Conservation (phyloP, 1,140 invertebrate species). For the Agrilus planipennis region DNA sequence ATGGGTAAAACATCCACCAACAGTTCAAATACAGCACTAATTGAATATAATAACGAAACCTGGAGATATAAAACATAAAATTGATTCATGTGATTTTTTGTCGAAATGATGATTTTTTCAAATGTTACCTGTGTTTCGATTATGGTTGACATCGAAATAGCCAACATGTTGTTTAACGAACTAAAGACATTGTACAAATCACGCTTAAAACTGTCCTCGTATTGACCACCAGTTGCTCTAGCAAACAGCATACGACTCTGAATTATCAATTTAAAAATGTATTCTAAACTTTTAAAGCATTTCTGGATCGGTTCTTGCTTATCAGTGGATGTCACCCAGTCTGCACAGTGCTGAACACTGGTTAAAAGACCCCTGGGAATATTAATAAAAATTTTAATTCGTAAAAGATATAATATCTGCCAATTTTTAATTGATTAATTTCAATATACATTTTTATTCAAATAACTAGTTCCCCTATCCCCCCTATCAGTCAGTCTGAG, state of each 20-base stretch:
- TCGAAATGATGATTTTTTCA: not conserved
- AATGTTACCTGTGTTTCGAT: slow-evolving; percentile 58
- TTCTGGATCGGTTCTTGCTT: slow-evolving; percentile 81
- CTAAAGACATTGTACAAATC: slow-evolving; percentile 66
- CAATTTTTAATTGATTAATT: no score
- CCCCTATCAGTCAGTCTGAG: no score
- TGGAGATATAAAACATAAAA: slow-evolving; percentile 12
- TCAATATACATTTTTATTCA: no score
- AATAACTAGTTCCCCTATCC: no score
- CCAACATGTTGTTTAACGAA: slow-evolving; percentile 64
- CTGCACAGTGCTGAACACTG: slow-evolving; percentile 83
- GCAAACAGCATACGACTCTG: slow-evolving; percentile 83
- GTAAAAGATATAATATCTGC: no score
- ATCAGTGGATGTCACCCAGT: slow-evolving; percentile 71
- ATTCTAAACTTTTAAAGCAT: slow-evolving; percentile 83
- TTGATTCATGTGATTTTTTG: no score
- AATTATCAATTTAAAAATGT: slow-evolving; percentile 92
- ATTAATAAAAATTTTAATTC: no score
- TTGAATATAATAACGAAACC: slow-evolving; percentile 28
- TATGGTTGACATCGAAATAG: slow-evolving; percentile 58
- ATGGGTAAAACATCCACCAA: slow-evolving; percentile 49
- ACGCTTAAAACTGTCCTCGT: slow-evolving; percentile 71
- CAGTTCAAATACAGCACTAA: slow-evolving; percentile 45
- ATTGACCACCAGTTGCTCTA: slow-evolving; percentile 73
- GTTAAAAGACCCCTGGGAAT: slow-evolving; percentile 72